Base-by-base conservation (phyloP, 2,888 invertebrate species). In the Macrophya annulata region DNA sequence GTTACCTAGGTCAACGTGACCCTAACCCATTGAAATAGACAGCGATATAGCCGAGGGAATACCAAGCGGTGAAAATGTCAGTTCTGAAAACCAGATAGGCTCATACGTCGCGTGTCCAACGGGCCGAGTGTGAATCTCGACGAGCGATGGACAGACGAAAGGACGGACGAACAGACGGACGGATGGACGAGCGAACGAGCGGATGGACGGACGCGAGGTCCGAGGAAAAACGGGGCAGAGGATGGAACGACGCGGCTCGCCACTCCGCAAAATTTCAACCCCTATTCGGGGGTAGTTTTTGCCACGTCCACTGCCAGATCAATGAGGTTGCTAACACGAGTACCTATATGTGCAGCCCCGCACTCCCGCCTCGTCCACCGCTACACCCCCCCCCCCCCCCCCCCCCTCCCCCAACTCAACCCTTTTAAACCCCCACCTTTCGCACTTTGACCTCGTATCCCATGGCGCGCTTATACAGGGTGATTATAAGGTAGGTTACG, bases 281-380 rank as follows among this genome's bases (percentile, higher is more conserved):
- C 88, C 89, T 88, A 88, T 89, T 89, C 90, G 87, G 89, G 89
- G 90, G 91, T 91, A 92, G 92, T 92, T 92, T 92, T 92, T 92
- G 90, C 91, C 91, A 91, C 92, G 91, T 91, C 91, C 92, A 91
- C 91, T 91, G 91, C 90, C 93, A 93, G 93, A 93, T 93, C 93
- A 93, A 93, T 93, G 93, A 92, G 92, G 92, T 92, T 93, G 93
- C 93, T 93, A 93, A 93, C 93, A 92, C 92, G 91, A 86, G 90
- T 92, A 91, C 90, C 91, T 92, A 91, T 91, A 90, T 91, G 90
- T 91, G 90, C 40, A 40, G 68, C 83, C 68, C 68, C 68, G 68
- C 83, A 83, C 85, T 71, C 72, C 65, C 82, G 31, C 76, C 85
- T 25, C 82, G 71, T 77, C 48, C 77, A 55, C 55, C 72, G 86